A percentile compares a stretch with the other conserved stretches of the same genome.
These are phyloP conservation scores for Escarpia spicata DNA, from an alignment of 2,888 invertebrate genomes.

Conservation along the genomic window DNA sequence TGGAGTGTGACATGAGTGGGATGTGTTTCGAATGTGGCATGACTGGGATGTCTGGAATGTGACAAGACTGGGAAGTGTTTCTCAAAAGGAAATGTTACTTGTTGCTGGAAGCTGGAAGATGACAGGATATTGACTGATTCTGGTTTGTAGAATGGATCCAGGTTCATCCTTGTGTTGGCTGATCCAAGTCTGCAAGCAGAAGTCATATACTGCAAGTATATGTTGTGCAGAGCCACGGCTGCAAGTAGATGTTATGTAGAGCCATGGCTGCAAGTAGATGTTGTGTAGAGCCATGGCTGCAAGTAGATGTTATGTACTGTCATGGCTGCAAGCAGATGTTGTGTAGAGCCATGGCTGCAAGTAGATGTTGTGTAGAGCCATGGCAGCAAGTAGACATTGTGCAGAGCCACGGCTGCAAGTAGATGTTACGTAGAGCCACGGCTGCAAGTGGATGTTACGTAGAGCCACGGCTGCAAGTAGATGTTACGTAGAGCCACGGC, in stretches of 20 bases:
- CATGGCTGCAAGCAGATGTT: background rate
- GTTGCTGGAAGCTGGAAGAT: background rate
- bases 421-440: background rate
- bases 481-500: background rate
- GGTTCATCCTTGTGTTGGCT: background rate
- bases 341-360: background rate
- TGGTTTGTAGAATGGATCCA: background rate
- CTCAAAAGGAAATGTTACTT: background rate
- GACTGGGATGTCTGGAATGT: background rate
- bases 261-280: background rate
- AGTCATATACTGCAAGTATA: background rate
- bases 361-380: background rate
- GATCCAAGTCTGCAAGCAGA: background rate
- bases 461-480: background rate
- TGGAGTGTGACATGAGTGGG: background rate
- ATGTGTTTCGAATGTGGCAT: background rate
- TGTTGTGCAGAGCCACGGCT: background rate
- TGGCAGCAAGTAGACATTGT: background rate
- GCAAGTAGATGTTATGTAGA: background rate
- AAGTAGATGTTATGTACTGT: background rate
- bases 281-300: background rate
- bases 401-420: background rate
- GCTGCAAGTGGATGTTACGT: background rate
- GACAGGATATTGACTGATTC: background rate
- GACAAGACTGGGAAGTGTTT: background rate